These are phyloP conservation scores for Solenopsis invicta DNA, from an alignment of 1,140 invertebrate genomes.

Conservation along the genomic window DNA sequence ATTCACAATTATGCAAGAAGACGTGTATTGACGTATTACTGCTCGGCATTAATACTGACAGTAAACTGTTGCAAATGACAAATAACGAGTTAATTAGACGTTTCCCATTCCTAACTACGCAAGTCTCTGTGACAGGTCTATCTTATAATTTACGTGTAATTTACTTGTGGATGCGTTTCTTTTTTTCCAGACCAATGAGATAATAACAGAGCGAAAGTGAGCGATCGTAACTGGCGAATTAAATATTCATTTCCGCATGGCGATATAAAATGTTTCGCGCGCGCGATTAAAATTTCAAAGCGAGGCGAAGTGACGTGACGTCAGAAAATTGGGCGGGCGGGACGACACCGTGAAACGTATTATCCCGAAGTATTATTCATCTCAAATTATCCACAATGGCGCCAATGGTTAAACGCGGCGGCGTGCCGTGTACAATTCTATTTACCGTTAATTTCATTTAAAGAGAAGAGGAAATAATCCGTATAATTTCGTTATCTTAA, in stretches of 20 bases:
- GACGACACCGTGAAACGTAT: constrained; percentile 19
- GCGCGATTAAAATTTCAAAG: not conserved
- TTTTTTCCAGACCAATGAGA: not conserved
- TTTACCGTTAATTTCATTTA: constrained; percentile 19
- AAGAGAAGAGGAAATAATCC: constrained; percentile 22
- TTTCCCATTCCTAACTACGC: not conserved
- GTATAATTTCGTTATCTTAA: constrained; percentile 28
- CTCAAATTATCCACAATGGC: constrained; percentile 3
- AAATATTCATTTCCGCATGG: not conserved
- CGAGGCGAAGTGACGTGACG: not conserved
- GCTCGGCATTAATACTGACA: constrained; percentile 14
- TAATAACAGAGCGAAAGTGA: not conserved
- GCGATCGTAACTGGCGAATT: not conserved
- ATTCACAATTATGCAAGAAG: not conserved
- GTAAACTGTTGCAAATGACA: constrained; percentile 5
- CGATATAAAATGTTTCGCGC: constrained; percentile 1
- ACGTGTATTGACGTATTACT: not conserved
- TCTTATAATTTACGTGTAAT: not conserved
- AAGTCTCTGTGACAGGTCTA: not conserved
- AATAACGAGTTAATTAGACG: constrained; percentile 15
- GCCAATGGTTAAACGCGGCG: not conserved
- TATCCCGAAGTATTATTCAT: constrained; percentile 25
- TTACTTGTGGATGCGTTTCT: not conserved
- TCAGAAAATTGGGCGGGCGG: not conserved
- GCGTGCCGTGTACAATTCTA: constrained; percentile 9